These are phyloP conservation scores for Hippopotamyrus pictus DNA, from an alignment of 2,797 vertebrate genomes.

Conservation along the genomic window DNA sequence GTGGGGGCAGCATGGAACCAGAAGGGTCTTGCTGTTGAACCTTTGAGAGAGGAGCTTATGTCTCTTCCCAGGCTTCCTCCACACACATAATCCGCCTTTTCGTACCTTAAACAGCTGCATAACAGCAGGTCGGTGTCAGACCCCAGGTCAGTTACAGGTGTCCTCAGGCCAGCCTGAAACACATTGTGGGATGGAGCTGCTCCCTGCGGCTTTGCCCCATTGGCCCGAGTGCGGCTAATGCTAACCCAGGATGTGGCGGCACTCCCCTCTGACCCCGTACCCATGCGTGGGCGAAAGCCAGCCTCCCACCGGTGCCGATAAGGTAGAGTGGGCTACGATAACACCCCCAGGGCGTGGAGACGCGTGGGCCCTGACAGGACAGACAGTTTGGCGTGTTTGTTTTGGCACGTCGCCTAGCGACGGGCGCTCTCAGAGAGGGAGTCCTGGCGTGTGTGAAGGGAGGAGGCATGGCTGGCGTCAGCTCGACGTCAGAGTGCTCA, in stretches of 20 bases:
- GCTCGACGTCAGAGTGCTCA: not conserved
- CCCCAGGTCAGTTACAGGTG: not conserved
- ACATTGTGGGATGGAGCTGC: not conserved
- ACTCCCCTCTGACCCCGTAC: not conserved
- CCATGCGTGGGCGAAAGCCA: not conserved
- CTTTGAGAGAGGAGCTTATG: not conserved
- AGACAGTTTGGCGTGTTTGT: not conserved
- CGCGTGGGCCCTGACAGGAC: not conserved
- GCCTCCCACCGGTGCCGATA: not conserved
- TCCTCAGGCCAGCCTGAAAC: not conserved
- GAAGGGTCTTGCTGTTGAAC: not conserved
- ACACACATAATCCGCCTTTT: not conserved
- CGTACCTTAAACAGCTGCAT: not conserved
- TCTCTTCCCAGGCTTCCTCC: not conserved
- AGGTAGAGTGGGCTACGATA: not conserved
- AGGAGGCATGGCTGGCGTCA: not conserved
- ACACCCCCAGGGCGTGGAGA: not conserved
- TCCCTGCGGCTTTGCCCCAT: not conserved
- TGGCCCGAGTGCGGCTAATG: not conserved
- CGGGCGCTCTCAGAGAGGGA: not conserved
- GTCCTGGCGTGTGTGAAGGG: not conserved
- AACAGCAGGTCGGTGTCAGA: not conserved
- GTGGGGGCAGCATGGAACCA: not conserved
- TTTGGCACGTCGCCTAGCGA: not conserved
- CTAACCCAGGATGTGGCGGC: not conserved